Evolutionary conservation across 2,888 invertebrate genomes (phyloP).

Genomic region (Megastigmus dorsalis): DNA sequence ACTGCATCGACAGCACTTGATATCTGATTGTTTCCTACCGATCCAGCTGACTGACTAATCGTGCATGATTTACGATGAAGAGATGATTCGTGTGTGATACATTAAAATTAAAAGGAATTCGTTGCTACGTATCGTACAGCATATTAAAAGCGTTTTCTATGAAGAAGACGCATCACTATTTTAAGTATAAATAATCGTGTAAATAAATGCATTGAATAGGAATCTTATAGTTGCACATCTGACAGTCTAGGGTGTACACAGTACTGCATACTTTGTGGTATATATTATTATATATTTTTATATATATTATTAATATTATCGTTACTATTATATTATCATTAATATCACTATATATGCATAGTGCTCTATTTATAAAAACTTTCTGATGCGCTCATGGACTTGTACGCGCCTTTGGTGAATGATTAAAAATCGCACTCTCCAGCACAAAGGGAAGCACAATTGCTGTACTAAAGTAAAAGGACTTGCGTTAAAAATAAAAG

Average conservation of each 20-base stretch:
- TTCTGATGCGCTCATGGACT: slow-evolving; percentile 25
- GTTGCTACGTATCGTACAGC: slow-evolving; percentile 34
- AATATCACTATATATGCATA: slow-evolving; percentile 47
- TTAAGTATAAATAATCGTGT: slow-evolving; percentile 57
- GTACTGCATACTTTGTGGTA: slow-evolving; percentile 62
- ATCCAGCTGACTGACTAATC: slow-evolving; percentile 49
- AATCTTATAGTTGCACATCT: slow-evolving; percentile 69
- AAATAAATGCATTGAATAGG: slow-evolving; percentile 71
- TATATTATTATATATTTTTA: slow-evolving; percentile 56
- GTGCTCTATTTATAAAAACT: slow-evolving; percentile 40
- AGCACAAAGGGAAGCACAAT: background rate
- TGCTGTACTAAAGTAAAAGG: too few relatives aligned
- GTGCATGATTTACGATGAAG: slow-evolving; percentile 22
- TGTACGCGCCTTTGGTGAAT: slow-evolving; percentile 15
- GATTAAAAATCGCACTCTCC: background rate
- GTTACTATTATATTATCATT: slow-evolving; percentile 43
- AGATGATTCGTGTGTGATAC: background rate
- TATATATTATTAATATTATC: slow-evolving; percentile 47
- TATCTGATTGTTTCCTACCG: slow-evolving; percentile 14
- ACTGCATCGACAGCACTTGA: slow-evolving; percentile 5
- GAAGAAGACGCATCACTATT: slow-evolving; percentile 33
- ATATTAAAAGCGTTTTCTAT: slow-evolving; percentile 1
- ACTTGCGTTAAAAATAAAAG: background rate
- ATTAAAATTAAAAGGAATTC: background rate
- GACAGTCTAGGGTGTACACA: slow-evolving; percentile 69